Evolutionary conservation across 2,113 vertebrate species (phyloP).

Genomic region (Cryptomyrus ogoouensis): DNA sequence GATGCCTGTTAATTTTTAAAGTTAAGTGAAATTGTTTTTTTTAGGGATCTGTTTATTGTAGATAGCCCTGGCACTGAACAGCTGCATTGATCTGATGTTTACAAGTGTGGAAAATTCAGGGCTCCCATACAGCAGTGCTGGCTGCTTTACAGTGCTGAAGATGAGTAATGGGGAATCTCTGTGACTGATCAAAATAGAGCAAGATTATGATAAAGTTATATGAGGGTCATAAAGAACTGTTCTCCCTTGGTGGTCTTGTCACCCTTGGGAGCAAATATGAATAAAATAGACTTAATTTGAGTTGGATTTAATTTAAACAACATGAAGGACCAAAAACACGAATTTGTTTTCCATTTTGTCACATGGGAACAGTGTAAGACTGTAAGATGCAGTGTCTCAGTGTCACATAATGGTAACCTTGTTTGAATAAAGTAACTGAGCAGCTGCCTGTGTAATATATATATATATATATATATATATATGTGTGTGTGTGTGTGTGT

Average conservation of each 20-base stretch:
- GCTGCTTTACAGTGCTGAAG: conserved; percentile 19
- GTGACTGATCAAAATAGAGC: not conserved
- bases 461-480: too few species aligned
- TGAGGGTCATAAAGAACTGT: conserved; percentile 49
- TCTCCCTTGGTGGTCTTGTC: conserved; percentile 51
- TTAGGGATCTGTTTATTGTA: conserved; percentile 17
- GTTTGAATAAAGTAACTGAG: conserved; percentile 53
- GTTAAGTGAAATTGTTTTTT: conserved; percentile 30
- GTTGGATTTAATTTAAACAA: conserved; percentile 49
- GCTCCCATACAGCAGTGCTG: not conserved
- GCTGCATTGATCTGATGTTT: conserved; percentile 28
- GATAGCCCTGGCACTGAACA: conserved; percentile 26
- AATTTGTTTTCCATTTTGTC: conserved; percentile 50
- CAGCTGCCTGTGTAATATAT: conserved; percentile 22
- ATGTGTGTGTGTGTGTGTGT: fast-evolving
- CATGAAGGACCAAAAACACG: conserved; percentile 31
- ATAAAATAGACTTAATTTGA: conserved; percentile 46
- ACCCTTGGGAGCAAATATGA: conserved; percentile 34
- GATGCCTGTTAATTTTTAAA: conserved; percentile 32
- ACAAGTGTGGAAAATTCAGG: conserved; percentile 2
- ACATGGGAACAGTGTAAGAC: conserved; percentile 42
- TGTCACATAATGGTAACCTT: conserved; percentile 49
- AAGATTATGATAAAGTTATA: conserved; percentile 38
- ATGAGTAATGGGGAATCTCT: conserved; percentile 34
- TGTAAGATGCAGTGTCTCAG: conserved; percentile 36